Conservation (phyloP, 1,140 invertebrate genomes). For the Camponotus pennsylvanicus region DNA sequence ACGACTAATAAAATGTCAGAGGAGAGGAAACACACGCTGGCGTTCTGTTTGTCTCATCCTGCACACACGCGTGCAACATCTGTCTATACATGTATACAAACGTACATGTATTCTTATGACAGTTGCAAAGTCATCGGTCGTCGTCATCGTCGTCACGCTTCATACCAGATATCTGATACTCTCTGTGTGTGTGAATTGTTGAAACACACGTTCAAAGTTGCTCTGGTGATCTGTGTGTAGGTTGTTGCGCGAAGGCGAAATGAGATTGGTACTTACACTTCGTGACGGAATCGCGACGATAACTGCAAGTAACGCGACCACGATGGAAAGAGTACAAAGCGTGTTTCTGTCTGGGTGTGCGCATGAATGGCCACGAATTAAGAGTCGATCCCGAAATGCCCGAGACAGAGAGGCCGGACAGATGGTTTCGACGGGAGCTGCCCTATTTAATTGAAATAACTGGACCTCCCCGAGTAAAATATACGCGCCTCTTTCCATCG, state of each 20-base stretch:
- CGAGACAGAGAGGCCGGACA: background rate
- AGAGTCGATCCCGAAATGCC: background rate
- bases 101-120: constrained; percentile 16
- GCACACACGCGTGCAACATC: constrained; percentile 5
- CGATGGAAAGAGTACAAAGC: constrained; percentile 19
- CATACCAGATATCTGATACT: constrained; percentile 19
- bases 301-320: constrained; percentile 2
- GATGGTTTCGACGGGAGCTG: background rate
- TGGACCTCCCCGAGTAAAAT: background rate
- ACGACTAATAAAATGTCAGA: constrained; percentile 54
- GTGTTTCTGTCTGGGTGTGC: background rate
- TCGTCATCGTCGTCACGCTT: constrained; percentile 61
- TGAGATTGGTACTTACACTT: constrained; percentile 43
- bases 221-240: constrained; percentile 39
- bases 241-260: constrained; percentile 62
- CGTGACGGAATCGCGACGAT: constrained; percentile 62
- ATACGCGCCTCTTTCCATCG: background rate
- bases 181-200: constrained; percentile 26
- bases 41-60: constrained; percentile 26
- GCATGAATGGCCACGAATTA: background rate
- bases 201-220: constrained; percentile 37
- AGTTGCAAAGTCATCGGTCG: constrained; percentile 33
- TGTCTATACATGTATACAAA: background rate
- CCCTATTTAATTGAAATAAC: background rate
- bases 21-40: constrained; percentile 44